These are phyloP conservation scores for Smittia sp. DNA, from an alignment of 2,888 invertebrate species.

Conservation along the genomic window DNA sequence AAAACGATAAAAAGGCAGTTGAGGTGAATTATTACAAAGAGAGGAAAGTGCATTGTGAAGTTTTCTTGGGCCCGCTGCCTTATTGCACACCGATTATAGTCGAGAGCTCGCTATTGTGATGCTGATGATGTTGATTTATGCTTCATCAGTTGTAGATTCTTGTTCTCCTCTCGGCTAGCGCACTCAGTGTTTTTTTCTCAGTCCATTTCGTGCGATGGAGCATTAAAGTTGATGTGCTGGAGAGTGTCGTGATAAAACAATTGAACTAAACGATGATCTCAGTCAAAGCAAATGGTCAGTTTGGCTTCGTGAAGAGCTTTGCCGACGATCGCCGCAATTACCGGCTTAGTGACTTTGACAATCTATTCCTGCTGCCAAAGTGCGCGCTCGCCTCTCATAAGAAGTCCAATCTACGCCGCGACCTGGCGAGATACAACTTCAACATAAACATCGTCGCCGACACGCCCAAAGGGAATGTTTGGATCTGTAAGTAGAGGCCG, in stretches of 20 bases:
- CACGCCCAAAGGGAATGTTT: constrained; percentile 40
- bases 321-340: background rate
- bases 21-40: background rate
- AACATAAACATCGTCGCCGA: constrained; percentile 37
- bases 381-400: constrained; percentile 29
- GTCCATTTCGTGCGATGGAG: background rate
- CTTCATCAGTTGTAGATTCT: background rate
- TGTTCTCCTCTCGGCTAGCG: background rate
- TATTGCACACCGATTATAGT: background rate
- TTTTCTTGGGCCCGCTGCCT: background rate
- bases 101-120: background rate
- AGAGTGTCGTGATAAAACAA: background rate
- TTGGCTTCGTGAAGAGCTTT: background rate
- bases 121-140: constrained; percentile 4
- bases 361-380: constrained; percentile 32
- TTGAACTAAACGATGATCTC: constrained; percentile 31
- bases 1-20: background rate
- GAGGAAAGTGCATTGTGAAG: background rate
- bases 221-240: background rate
- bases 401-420: constrained; percentile 16
- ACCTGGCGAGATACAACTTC: constrained; percentile 37
- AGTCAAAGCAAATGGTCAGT: constrained; percentile 10
- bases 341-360: constrained; percentile 29
- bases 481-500: constrained; percentile 34
- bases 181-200: background rate